Evolutionary conservation across 2,113 vertebrate species (phyloP).

Genomic region (Perca flavescens): DNA sequence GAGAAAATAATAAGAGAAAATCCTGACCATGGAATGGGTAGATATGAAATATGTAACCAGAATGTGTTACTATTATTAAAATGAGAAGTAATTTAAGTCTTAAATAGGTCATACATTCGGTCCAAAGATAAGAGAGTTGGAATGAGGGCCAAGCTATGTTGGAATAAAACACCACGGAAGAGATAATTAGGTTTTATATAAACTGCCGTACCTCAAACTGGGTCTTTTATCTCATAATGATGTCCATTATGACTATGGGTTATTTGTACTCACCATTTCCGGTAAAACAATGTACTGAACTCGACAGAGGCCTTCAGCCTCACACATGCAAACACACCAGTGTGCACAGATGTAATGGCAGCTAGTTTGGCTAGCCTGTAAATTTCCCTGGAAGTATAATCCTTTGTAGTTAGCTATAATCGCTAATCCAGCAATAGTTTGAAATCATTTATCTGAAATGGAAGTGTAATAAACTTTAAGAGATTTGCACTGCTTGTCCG

Average conservation of each 20-base stretch:
- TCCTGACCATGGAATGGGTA: neutral
- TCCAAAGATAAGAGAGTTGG: neutral
- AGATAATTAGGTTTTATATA: neutral
- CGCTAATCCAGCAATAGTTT: neutral
- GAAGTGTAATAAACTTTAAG: neutral
- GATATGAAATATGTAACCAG: neutral
- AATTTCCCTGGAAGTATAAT: neutral
- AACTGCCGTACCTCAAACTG: neutral
- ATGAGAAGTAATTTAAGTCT: neutral
- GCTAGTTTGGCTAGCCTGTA: neutral
- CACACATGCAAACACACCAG: neutral
- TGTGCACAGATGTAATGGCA: neutral
- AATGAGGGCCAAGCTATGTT: neutral
- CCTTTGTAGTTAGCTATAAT: neutral
- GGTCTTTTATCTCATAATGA: neutral
- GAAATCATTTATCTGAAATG: neutral
- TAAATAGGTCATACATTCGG: constrained; percentile 27
- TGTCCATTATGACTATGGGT: neutral
- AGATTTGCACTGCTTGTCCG: neutral
- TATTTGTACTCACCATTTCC: neutral
- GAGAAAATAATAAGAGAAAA: constrained; percentile 11
- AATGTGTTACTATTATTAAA: neutral
- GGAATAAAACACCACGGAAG: neutral
- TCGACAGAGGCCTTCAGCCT: neutral
- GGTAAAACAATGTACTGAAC: neutral